These are phyloP conservation scores for Eupsilia transversa DNA, from an alignment of 2,888 invertebrate species.

Conservation along the genomic window DNA sequence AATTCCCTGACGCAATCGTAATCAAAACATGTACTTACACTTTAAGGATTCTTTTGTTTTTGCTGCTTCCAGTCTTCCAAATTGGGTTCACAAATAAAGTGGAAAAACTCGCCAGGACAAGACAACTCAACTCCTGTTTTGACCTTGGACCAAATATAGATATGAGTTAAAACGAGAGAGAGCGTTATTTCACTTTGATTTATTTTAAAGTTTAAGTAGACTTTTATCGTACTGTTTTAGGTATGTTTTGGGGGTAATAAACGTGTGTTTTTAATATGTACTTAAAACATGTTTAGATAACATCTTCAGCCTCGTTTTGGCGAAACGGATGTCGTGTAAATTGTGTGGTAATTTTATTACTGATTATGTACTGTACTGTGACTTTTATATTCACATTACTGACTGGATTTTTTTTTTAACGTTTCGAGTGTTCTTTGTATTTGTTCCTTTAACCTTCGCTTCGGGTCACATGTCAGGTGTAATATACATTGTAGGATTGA, in stretches of 20 bases:
- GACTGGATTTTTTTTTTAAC: no score
- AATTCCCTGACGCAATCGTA: conserved; percentile 24
- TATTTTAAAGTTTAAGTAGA: not conserved
- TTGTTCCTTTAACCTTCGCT: no score
- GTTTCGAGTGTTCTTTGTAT: no score
- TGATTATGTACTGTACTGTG: no score
- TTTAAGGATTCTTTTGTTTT: conserved; percentile 29
- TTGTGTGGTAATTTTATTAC: no score
- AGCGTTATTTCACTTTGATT: conserved; percentile 21
- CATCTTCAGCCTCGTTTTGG: conserved; percentile 7
- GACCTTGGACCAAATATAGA: conserved; percentile 72
- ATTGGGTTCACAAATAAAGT: conserved; percentile 71
- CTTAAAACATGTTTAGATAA: conserved; percentile 13
- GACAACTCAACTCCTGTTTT: conserved; percentile 46
- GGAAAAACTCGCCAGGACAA: conserved; percentile 59
- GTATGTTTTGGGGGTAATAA: not conserved
- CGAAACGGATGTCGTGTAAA: not conserved
- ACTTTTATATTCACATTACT: no score
- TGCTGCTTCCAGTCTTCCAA: conserved; percentile 38
- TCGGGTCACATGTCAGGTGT: no score
- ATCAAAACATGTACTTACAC: conserved; percentile 27
- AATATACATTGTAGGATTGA: no score
- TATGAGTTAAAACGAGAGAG: conserved; percentile 38
- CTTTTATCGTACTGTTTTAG: not conserved
- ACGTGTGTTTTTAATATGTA: conserved; percentile 3